Evolutionary conservation across 2,797 vertebrate species (phyloP), one percentile per base, ranked within the genome.

Genomic region (Catamblyrhynchus diadema): DNA sequence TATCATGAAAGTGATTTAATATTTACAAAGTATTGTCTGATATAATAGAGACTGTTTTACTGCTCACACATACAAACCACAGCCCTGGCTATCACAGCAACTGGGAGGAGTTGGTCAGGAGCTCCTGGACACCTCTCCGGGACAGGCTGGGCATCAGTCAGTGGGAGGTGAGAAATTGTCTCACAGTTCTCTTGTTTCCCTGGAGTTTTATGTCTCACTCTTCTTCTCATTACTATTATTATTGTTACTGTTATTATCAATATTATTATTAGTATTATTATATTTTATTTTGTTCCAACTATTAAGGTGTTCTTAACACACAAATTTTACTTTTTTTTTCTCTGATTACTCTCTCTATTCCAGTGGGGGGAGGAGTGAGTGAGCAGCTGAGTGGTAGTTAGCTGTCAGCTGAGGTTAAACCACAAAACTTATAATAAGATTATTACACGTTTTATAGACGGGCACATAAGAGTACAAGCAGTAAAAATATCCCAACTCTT

Each of bases 271-370:
- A 42, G 1, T 21, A 81, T 16, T 56, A 14, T 30, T 75, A 11
- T 39, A 39, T 39, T 77, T 57, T 41, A 14, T 12, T 41, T 78
- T 65, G 39, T 30, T 83, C 51, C 44, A 65, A 64, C 21, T 35
- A 41, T 23, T 45, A 41, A 59, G 23, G 6, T 51, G 30, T 24
- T 65, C 25, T 45, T 71, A 24, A 65, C 12, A 25, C 4, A 27
- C 0, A 0, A 17, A 10, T 51, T 71, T 65, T 32, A 22, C 12
- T 23, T 77, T 23, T 57, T 60, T 56, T 56, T 17, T 6, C 12
- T 35, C 50, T 51, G 25, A 71, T 41, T 35, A 39, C 33, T 65
- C 14, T 65, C 25, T 13, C 33, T 25, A 2, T 28, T 33, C 14
- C 8, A 41, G 6, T 35, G 25, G 2, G 7, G 9, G 39, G 5